phyloP scores from a whole-genome alignment of 2,113 vertebrate genomes.

The Parus major region DNA sequence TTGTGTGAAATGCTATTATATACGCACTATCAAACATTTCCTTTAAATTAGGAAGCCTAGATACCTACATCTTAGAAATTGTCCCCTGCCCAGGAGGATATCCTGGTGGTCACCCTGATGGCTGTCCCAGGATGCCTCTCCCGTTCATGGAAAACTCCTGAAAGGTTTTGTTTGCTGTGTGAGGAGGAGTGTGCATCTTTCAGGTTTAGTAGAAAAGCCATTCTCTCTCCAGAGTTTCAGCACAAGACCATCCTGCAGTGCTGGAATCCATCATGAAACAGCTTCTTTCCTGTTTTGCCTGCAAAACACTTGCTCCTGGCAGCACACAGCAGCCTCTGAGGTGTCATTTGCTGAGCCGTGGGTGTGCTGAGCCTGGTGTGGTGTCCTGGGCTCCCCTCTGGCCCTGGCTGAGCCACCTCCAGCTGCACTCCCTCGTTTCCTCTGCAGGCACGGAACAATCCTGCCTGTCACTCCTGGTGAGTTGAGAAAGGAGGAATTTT shows the following conservation, averaged over 20 bases:
- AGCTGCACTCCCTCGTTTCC: not conserved
- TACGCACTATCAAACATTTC: not conserved
- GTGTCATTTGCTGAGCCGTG: not conserved
- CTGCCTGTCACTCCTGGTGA: rapidly evolving
- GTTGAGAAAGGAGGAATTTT: not conserved
- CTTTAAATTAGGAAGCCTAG: not conserved
- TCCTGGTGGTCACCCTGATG: not conserved
- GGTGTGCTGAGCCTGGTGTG: rapidly evolving
- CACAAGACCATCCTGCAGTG: no score
- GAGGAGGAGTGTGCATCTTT: not conserved
- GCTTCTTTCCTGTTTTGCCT: not conserved
- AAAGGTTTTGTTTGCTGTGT: not conserved
- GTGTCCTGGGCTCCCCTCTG: not conserved
- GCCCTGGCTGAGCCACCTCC: rapidly evolving
- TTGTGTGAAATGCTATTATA: not conserved
- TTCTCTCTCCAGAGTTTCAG: not conserved
- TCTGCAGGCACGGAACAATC: not conserved
- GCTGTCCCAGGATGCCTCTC: not conserved
- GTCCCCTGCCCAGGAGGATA: not conserved
- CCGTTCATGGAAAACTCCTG: not conserved
- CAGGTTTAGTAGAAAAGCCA: not conserved
- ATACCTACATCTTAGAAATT: not conserved
- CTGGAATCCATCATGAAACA: not conserved
- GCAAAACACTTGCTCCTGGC: not conserved
- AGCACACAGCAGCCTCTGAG: not conserved